Evolutionary conservation across 2,888 invertebrate genomes (phyloP).

Genomic region (Hesperia comma): DNA sequence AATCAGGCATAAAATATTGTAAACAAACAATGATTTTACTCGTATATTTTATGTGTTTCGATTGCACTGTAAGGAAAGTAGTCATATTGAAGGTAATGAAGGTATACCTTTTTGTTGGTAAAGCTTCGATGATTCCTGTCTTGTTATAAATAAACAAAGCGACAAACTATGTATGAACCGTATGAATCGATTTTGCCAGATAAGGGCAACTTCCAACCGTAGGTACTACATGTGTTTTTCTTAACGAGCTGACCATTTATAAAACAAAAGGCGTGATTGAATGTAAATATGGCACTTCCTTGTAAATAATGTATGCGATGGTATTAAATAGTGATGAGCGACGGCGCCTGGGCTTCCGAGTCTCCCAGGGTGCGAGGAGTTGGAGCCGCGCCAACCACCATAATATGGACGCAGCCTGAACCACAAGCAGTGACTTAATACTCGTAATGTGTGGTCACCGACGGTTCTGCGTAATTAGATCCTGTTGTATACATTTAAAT

Average conservation of each 20-base stretch:
- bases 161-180: too few species aligned
- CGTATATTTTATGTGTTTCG: too few species aligned
- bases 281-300: constrained; percentile 53
- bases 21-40: too few species aligned
- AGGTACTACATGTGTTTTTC: neutral
- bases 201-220: too few species aligned
- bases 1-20: too few species aligned
- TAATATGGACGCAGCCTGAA: constrained; percentile 23
- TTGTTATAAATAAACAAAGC: too few species aligned
- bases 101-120: too few species aligned
- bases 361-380: constrained; percentile 18
- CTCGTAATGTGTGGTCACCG: constrained; percentile 33
- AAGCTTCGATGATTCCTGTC: too few species aligned
- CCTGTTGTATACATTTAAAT: constrained; percentile 6
- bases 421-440: constrained; percentile 34
- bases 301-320: constrained; percentile 60
- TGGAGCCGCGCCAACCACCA: constrained; percentile 23
- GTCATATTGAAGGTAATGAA: too few species aligned
- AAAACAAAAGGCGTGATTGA: constrained; percentile 30
- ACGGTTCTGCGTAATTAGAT: neutral
- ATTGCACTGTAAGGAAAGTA: too few species aligned
- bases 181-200: too few species aligned
- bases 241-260: constrained; percentile 22
- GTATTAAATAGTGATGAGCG: constrained; percentile 52
- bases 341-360: constrained; percentile 46